A percentile compares a stretch with the other conserved stretches of the same genome.
Conservation (phyloP, 2,888 invertebrate genomes). For the Leptinotarsa haldemani region DNA sequence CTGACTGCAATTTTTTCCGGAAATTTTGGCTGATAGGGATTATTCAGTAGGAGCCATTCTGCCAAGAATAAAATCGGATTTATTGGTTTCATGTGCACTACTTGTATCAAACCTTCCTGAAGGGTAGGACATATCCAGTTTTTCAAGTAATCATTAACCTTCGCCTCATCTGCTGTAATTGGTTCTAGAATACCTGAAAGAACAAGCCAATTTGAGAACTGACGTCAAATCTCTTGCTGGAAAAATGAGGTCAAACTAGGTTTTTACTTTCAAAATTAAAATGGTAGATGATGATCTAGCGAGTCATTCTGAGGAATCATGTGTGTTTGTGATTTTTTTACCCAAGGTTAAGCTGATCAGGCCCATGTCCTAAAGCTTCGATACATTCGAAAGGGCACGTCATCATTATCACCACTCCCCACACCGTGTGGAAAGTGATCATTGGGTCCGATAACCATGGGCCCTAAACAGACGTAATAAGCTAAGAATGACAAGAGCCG, state of each 20-base stretch:
- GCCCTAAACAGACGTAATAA: no score
- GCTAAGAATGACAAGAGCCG: no score
- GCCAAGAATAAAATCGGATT: conserved; percentile 85
- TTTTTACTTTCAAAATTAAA: no score
- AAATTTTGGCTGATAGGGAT: conserved; percentile 77
- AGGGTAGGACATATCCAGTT: conserved; percentile 76
- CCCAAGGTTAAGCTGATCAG: no score
- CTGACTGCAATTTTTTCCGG: conserved; percentile 58
- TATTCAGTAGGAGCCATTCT: conserved; percentile 79
- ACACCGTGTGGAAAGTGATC: no score
- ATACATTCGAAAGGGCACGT: no score
- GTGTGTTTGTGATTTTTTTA: no score
- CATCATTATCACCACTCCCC: no score
- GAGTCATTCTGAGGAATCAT: no score
- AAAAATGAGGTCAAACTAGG: not conserved
- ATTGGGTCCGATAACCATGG: no score
- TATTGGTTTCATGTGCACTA: conserved; percentile 77
- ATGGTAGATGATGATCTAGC: no score
- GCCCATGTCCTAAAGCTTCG: no score
- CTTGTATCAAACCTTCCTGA: conserved; percentile 72
- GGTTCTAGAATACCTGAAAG: conserved; percentile 81
- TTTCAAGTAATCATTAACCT: conserved; percentile 77
- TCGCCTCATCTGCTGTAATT: conserved; percentile 71
- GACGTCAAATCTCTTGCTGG: not conserved
- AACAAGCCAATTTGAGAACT: not conserved